These are phyloP conservation scores for Nasonia giraulti DNA, from an alignment of 1,140 invertebrate species.

Conservation along the genomic window DNA sequence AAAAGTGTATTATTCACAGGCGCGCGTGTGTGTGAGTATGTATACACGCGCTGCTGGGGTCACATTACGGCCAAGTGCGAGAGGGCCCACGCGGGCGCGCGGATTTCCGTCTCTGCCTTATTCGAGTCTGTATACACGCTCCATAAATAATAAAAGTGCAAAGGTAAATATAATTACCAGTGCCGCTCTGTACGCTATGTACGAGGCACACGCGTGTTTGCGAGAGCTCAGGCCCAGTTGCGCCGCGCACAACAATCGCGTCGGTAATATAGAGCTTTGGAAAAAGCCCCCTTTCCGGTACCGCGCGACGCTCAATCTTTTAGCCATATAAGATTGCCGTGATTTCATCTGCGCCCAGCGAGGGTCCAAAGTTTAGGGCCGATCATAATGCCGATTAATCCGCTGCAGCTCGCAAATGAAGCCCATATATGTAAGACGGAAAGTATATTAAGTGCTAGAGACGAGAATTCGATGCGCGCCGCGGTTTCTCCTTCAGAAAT, in stretches of 20 bases:
- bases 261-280: constrained; percentile 49
- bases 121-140: neutral
- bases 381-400: too few relatives aligned
- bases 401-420: too few relatives aligned
- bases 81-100: neutral
- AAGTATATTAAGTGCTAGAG: neutral
- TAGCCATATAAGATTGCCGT: neutral
- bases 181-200: neutral
- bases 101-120: neutral
- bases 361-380: too few relatives aligned
- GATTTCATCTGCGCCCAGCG: too few relatives aligned
- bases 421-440: too few relatives aligned
- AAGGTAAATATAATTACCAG: constrained; percentile 69
- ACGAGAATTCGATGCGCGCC: neutral
- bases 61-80: neutral
- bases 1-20: constrained; percentile 26
- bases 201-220: constrained; percentile 53
- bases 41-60: neutral
- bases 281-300: constrained; percentile 51
- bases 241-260: constrained; percentile 59
- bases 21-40: too few relatives aligned
- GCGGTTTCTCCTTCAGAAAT: constrained; percentile 27
- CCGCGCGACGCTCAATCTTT: neutral
- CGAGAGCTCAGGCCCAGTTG: constrained; percentile 47
- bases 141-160: constrained; percentile 67